Conservation (phyloP, 2,113 vertebrate genomes). For the Glaucomys volans region DNA sequence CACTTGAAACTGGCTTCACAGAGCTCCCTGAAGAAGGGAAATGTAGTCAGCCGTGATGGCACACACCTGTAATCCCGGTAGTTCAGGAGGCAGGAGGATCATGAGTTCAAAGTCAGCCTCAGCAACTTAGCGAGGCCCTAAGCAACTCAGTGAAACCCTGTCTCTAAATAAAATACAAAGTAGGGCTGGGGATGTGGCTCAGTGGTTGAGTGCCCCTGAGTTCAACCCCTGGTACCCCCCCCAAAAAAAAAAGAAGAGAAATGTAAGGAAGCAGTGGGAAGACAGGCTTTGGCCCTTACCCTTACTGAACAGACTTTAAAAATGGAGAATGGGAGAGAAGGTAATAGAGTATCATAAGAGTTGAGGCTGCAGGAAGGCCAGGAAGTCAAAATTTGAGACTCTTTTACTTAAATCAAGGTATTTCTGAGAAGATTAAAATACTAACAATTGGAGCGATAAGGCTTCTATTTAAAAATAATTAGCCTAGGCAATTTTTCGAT, state of each 20-base stretch:
- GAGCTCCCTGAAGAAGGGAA: not conserved
- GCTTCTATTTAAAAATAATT: slow-evolving; percentile 52
- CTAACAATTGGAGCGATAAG: not conserved
- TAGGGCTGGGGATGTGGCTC: too few relatives aligned
- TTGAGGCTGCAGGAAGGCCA: not conserved
- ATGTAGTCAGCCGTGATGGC: not conserved
- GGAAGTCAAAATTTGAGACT: not conserved
- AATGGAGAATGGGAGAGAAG: not conserved
- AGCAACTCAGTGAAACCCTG: too few relatives aligned
- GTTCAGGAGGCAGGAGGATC: too few relatives aligned
- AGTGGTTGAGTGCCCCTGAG: too few relatives aligned
- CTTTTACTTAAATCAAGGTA: slow-evolving; percentile 2
- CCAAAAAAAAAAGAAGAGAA: not conserved
- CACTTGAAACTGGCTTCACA: not conserved
- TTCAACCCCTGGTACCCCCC: too few relatives aligned
- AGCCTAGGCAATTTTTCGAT: slow-evolving; percentile 6
- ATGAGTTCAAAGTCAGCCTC: too few relatives aligned
- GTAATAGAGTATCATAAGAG: not conserved
- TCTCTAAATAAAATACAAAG: too few relatives aligned
- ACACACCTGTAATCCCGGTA: too few relatives aligned
- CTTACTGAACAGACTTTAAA: not conserved
- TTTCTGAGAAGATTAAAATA: slow-evolving; percentile 26
- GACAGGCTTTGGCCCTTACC: not conserved
- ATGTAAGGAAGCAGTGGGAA: not conserved
- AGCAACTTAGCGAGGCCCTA: too few relatives aligned